Percentiles rank a stretch among this genome's conserved stretches.
phyloP scores from a whole-genome alignment of 2,797 vertebrate genomes.

The Hoplostethus mediterraneus region DNA sequence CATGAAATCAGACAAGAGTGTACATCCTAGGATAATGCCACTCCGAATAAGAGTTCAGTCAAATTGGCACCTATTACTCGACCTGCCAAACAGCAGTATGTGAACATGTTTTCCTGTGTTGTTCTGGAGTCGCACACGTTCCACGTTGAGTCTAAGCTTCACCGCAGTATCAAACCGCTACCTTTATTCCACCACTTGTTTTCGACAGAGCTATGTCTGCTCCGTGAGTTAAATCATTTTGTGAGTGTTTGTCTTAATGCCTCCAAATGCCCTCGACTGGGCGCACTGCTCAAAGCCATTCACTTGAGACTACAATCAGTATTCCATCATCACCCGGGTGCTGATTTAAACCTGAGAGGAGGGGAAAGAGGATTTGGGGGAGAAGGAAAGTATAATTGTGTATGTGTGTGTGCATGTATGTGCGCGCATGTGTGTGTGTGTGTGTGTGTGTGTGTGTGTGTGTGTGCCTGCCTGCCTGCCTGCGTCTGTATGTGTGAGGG shows the following conservation, averaged over 20 bases:
- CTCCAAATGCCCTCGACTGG: conserved; percentile 55
- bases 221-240: conserved; percentile 47
- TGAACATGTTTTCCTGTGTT: conserved; percentile 59
- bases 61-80: conserved; percentile 19
- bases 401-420: conserved; percentile 25
- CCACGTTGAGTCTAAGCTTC: conserved; percentile 34
- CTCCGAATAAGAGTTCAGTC: not conserved
- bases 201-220: conserved; percentile 20
- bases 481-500: conserved; percentile 38
- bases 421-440: conserved; percentile 20
- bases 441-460: conserved; percentile 15
- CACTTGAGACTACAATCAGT: conserved; percentile 65
- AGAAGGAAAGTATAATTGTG: conserved; percentile 42
- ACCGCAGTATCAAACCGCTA: conserved; percentile 22
- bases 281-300: conserved; percentile 58
- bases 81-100: conserved; percentile 68
- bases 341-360: conserved; percentile 64
- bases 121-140: conserved; percentile 77
- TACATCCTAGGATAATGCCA: not conserved
- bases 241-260: conserved; percentile 57
- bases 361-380: conserved; percentile 33
- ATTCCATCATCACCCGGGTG: conserved; percentile 63
- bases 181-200: not conserved
- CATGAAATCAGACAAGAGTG: not conserved
- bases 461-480: not conserved